Conservation (phyloP, 2,113 vertebrate species). For the Megaleporinus macrocephalus region DNA sequence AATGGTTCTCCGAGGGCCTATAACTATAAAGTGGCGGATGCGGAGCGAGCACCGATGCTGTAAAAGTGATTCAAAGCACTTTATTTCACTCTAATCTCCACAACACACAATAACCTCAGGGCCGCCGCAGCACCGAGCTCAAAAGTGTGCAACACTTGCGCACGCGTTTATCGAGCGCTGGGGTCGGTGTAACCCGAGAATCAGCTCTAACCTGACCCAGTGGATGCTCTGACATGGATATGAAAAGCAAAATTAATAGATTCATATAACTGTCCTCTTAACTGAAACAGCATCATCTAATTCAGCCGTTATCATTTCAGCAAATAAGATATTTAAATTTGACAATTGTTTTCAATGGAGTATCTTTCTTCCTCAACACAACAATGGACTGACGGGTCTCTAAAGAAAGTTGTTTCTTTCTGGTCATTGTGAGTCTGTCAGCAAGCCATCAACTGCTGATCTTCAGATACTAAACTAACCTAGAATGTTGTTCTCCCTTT, state of each 20-base stretch:
- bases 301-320: too few species aligned
- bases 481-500: too few species aligned
- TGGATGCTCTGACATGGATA: neutral
- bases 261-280: too few species aligned
- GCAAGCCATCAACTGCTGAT: too few species aligned
- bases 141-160: neutral
- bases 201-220: neutral
- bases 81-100: conserved; percentile 46
- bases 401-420: too few species aligned
- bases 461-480: too few species aligned
- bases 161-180: neutral
- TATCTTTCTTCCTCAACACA: too few species aligned
- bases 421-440: too few species aligned
- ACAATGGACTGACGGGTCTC: too few species aligned
- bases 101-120: conserved; percentile 10
- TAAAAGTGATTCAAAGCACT: conserved; percentile 35
- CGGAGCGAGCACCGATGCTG: conserved; percentile 18
- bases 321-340: too few species aligned
- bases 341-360: too few species aligned
- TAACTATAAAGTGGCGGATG: conserved; percentile 28
- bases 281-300: too few species aligned
- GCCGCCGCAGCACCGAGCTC: conserved; percentile 23
- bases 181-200: neutral
- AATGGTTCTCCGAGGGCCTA: conserved; percentile 37
- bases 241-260: neutral